Evolutionary conservation across 2,888 invertebrate species (phyloP), one percentile per base, ranked within the genome.

Genomic region (Eupithecia tripunctaria): DNA sequence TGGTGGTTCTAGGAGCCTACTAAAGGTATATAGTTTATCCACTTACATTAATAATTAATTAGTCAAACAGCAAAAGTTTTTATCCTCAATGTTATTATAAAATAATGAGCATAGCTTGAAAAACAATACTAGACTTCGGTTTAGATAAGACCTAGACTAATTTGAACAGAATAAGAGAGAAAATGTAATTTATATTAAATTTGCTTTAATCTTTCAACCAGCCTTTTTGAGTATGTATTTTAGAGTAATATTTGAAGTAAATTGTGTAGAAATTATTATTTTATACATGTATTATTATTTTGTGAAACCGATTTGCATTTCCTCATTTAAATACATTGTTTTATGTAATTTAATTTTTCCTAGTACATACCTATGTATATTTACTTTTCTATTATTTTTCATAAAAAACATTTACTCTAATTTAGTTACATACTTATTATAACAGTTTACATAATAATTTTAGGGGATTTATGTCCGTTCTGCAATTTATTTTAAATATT

Each of bases 401-500:
- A 1, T 27, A 59, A 27, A 43, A 43, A 78, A 79, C 76, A 75
- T 77, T 76, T 79, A 25, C 38, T 56, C 56, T 56, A 12, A 62
- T 27, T 64, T 64, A 5, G 38, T 43, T 60, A 60, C 21, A 43
- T 7, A 43, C 36, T 36, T 36, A 36, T 36, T 36, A 36, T 21
- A 25, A 14, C 51, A 29, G 27, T 32, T 77, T 77, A 25, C 25
- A 25, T 56, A 56, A 25, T n/a, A 14, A 10, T 25, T 56, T 25
- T 2, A 25, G 25, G 25, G 56, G 25, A 1, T 25, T 25, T 12
- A 56, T 5, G 14, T 25, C 25, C n/a, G 10, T 59, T 43, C 63
- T 62, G 41, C 85, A 86, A 82, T 89, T 89, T 91, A 87, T 87
- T 92, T 90, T 75, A 89, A 90, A 89, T 91, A 88, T 88, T 87